Percentiles rank a stretch among this genome's conserved stretches.
These are phyloP conservation scores for Struthio camelus DNA, from an alignment of 2,113 vertebrate genomes.

Conservation along the genomic window DNA sequence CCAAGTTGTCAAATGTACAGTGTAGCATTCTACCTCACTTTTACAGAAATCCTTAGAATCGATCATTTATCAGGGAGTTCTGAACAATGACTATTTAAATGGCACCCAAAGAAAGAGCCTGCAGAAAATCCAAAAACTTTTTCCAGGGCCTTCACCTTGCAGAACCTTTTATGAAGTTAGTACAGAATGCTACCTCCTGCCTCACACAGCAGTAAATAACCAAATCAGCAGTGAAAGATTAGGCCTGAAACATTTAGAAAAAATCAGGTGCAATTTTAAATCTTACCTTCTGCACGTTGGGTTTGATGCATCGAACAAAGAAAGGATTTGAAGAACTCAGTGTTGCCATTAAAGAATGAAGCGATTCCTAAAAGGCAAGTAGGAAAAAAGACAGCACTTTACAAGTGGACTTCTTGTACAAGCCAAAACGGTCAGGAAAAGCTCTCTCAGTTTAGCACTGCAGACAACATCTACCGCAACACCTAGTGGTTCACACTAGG, in stretches of 20 bases:
- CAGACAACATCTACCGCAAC: constrained; percentile 1
- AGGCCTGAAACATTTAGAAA: not conserved
- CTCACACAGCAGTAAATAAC: not conserved
- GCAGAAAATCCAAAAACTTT: not conserved
- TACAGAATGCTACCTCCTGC: not conserved
- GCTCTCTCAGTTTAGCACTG: not conserved
- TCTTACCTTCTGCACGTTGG: constrained; percentile 92
- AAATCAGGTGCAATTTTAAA: not conserved
- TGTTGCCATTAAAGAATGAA: constrained; percentile 93
- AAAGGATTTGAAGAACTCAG: constrained; percentile 92
- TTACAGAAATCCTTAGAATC: not conserved
- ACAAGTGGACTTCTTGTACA: not conserved
- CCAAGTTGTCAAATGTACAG: not conserved
- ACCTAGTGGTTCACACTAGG: constrained; percentile 5
- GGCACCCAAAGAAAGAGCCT: not conserved
- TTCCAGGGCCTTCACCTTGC: not conserved
- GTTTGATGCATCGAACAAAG: constrained; percentile 97
- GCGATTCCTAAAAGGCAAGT: constrained; percentile 75
- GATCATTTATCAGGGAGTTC: not conserved
- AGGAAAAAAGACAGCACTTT: not conserved
- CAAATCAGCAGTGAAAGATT: not conserved
- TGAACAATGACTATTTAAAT: not conserved
- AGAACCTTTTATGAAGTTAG: not conserved
- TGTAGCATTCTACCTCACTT: not conserved
- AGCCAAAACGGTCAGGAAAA: not conserved